Base-by-base conservation (phyloP, 2,888 invertebrate genomes). In the Anoplius nigerrimus region DNA sequence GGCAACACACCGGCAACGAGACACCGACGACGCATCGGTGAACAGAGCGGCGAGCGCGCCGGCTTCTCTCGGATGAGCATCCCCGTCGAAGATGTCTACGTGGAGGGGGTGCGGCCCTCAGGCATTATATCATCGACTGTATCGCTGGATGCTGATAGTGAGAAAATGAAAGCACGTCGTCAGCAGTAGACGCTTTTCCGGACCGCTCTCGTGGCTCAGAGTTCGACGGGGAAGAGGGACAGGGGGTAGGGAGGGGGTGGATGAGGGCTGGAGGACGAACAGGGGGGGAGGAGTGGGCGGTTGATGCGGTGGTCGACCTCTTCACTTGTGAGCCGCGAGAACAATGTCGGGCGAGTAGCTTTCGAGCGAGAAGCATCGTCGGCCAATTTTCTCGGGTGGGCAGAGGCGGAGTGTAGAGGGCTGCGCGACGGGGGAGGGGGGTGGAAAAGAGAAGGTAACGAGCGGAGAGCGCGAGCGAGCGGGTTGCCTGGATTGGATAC, bases 121-220 rank as follows among this genome's bases (percentile, higher is more conserved):
- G 52, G 63, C 69, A 74, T 81, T 84, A 79, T 79, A 83, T 79
- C 78, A 76, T 71, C 75, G 84, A 82, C 84, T 85, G 82, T 82
- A 84, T 82, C 82, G 81, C 77, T 80, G 78, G 77, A 80, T 81
- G 81, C 84, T 84, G 85, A 84, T 85, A 81, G 78, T 64, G 75
- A 71, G 74, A 81, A 79, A 85, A 78, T 79, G 74, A 82, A 85
- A 82, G 74, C 74, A 20, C 72, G 45, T 62, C 78, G 84, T 85
- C 85, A 85, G 85, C 85, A 78, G 65, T 76, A 59, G 67, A 78
- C 80, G 67, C 58, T 71, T 65, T 68, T 73, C 58, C 65, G 67
- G 24, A 59, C 48, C 48, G 57, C 58, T 59, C 71, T 71, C 65
- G 55, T 65, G 74, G 69, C 66, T 54, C 69, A 70, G 8, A 8